Percentiles rank a stretch among this genome's conserved stretches.
These are phyloP conservation scores for Dendrocincla fuliginosa DNA, from an alignment of 2,797 vertebrate species.

Conservation along the genomic window DNA sequence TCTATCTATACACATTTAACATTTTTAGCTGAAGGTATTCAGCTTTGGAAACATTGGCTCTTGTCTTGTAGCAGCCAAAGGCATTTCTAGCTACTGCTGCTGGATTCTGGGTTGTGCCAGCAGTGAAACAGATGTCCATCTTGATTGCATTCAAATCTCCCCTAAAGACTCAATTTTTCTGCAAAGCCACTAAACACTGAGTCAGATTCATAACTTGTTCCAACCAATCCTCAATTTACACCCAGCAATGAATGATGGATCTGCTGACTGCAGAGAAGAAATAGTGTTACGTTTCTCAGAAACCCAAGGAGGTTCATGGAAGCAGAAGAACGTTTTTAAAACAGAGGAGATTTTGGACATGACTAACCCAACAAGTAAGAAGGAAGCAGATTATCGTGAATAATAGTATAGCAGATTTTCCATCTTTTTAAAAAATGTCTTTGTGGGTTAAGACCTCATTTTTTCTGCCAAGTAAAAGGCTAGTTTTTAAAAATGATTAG, in stretches of 20 bases:
- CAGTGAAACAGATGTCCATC: constrained; percentile 20
- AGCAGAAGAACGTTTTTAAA: constrained; percentile 10
- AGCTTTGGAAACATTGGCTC: neutral
- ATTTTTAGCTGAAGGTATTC: neutral
- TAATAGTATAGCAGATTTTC: constrained; percentile 19
- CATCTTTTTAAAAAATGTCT: neutral
- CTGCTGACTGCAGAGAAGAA: constrained; percentile 19
- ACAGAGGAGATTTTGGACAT: constrained; percentile 1
- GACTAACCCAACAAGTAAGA: neutral
- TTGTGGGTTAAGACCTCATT: constrained; percentile 25
- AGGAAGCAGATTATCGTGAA: neutral
- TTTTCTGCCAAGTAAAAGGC: constrained; percentile 47
- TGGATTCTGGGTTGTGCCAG: neutral
- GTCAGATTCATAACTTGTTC: constrained; percentile 19
- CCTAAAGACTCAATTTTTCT: constrained; percentile 34
- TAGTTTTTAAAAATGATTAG: constrained; percentile 17
- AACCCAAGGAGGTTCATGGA: constrained; percentile 27
- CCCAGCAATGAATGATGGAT: constrained; percentile 29
- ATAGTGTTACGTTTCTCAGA: constrained; percentile 20
- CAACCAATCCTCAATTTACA: constrained; percentile 39
- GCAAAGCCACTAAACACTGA: constrained; percentile 23
- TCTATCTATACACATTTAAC: neutral
- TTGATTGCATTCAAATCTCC: constrained; percentile 5
- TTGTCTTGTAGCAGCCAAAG: constrained; percentile 8
- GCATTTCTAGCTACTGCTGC: constrained; percentile 37